Percentiles rank a stretch among this genome's conserved stretches.
These are phyloP conservation scores for Rissa tridactyla DNA, from an alignment of 2,113 vertebrate genomes.

Conservation along the genomic window DNA sequence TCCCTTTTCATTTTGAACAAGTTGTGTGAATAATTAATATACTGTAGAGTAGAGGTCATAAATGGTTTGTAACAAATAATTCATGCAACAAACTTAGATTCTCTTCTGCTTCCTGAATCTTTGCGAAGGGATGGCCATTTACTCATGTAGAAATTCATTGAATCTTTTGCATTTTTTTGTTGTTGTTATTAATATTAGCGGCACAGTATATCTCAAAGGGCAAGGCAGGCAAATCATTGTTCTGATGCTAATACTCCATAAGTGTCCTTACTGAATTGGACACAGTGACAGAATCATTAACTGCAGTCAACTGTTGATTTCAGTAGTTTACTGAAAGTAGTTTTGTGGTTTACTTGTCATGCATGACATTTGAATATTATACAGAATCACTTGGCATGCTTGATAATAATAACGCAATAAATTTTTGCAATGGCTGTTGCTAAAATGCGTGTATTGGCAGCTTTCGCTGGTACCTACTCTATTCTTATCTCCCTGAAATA, in stretches of 20 bases:
- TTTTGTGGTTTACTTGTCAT: background rate
- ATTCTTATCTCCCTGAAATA: constrained; percentile 26
- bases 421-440: background rate
- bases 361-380: background rate
- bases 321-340: background rate
- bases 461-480: background rate
- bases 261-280: background rate
- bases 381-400: background rate
- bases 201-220: background rate
- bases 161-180: background rate
- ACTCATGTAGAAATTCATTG: background rate
- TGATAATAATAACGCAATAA: background rate
- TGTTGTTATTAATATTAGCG: background rate
- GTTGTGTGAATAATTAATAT: constrained; percentile 18
- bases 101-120: background rate
- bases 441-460: background rate
- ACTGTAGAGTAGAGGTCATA: background rate
- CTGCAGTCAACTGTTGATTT: background rate
- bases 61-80: constrained; percentile 7
- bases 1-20: background rate
- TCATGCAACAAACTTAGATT: background rate
- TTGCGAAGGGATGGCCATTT: background rate
- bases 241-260: background rate
- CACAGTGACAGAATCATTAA: background rate
- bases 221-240: background rate